These are phyloP conservation scores for Polia nebulosa DNA, from an alignment of 2,888 invertebrate species.

Conservation along the genomic window DNA sequence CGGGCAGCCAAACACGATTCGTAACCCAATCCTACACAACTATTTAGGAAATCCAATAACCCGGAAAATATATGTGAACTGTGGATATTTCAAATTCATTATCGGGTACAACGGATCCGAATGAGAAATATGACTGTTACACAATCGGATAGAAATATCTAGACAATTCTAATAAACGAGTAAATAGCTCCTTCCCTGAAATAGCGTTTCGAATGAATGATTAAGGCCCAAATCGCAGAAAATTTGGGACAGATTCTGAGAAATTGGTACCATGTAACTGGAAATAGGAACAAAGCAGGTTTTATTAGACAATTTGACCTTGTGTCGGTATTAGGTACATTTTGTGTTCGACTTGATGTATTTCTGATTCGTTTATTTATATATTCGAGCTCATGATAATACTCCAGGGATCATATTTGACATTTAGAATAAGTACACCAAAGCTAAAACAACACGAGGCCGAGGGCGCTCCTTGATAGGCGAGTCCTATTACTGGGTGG, in stretches of 20 bases:
- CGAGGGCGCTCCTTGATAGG: no score
- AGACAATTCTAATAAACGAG: slow-evolving; percentile 27
- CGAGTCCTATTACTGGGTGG: no score
- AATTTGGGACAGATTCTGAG: slow-evolving; percentile 17
- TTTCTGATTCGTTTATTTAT: slow-evolving; percentile 32
- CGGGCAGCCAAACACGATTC: background rate
- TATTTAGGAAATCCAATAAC: slow-evolving; percentile 46
- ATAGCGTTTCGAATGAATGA: slow-evolving; percentile 33
- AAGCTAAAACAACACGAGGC: background rate
- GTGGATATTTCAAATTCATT: slow-evolving; percentile 50
- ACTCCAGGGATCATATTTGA: background rate
- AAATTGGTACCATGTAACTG: slow-evolving; percentile 13
- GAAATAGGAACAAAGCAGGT: slow-evolving; percentile 28
- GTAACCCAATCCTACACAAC: slow-evolving; percentile 29
- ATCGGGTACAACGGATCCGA: slow-evolving; percentile 20
- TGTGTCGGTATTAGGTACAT: slow-evolving; percentile 11
- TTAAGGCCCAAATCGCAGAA: slow-evolving; percentile 1
- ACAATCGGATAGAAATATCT: slow-evolving; percentile 25
- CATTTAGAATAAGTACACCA: slow-evolving; percentile 7
- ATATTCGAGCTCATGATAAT: slow-evolving; percentile 11
- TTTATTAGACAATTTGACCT: slow-evolving; percentile 27
- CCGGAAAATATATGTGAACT: slow-evolving; percentile 43
- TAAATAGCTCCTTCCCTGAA: slow-evolving; percentile 11
- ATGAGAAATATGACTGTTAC: slow-evolving; percentile 31
- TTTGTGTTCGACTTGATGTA: slow-evolving; percentile 16